phyloP scores from a whole-genome alignment of 2,113 vertebrate species.

The Pelusios castaneus region DNA sequence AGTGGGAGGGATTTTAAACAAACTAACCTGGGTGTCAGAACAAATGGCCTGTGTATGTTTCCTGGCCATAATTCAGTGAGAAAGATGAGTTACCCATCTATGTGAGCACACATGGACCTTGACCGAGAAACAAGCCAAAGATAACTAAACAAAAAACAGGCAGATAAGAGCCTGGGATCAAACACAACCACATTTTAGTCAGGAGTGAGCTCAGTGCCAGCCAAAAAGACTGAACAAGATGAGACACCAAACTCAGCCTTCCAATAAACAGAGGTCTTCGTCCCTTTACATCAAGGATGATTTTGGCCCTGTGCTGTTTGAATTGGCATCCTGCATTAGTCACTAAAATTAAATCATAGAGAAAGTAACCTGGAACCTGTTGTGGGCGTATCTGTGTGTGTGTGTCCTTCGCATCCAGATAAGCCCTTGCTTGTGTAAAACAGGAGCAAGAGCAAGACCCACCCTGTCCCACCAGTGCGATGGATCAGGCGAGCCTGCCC shows the following conservation, averaged over 20 bases:
- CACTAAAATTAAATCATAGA: neutral
- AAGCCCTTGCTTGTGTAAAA: neutral
- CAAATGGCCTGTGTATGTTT: neutral
- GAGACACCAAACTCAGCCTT: neutral
- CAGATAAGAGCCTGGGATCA: fast-evolving
- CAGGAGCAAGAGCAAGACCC: neutral
- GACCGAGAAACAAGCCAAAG: fast-evolving
- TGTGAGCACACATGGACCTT: neutral
- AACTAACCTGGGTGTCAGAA: neutral
- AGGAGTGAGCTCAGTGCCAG: neutral
- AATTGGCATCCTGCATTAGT: neutral
- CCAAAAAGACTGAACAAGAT: neutral
- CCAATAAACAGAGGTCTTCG: neutral
- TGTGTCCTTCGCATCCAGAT: neutral
- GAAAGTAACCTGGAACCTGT: neutral
- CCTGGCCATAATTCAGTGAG: fast-evolving
- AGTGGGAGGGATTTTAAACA: neutral
- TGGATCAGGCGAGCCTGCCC: neutral
- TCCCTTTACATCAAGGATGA: neutral
- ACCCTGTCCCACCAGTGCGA: neutral
- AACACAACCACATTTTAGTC: neutral
- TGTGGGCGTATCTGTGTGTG: neutral
- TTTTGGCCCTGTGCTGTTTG: neutral
- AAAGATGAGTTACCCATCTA: neutral
- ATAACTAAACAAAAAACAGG: neutral